Conservation (phyloP, 2,113 vertebrate genomes). For the Melanocharis versteri region DNA sequence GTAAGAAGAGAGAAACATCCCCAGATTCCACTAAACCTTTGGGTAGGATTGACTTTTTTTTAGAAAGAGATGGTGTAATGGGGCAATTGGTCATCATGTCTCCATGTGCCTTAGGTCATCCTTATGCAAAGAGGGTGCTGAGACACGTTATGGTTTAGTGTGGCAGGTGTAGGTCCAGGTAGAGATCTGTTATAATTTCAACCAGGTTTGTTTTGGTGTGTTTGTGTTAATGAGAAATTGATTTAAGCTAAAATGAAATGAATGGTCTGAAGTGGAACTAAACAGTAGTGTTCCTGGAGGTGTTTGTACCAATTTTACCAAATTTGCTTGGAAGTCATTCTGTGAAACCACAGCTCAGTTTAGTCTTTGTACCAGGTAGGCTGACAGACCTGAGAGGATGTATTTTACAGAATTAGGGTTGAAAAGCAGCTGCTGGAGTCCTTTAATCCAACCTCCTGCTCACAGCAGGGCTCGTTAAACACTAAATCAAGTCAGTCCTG, state of each 20-base stretch:
- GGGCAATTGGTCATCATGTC: fast-evolving
- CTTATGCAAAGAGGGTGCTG: neutral
- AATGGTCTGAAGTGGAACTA: neutral
- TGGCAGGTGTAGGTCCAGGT: neutral
- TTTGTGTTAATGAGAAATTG: neutral
- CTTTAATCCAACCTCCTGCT: neutral
- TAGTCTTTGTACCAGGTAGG: neutral
- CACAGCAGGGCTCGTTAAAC: neutral
- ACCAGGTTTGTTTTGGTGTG: neutral
- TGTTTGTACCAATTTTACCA: neutral
- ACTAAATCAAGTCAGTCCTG: neutral
- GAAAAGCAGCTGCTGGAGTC: neutral
- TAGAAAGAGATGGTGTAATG: neutral
- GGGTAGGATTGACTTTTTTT: neutral
- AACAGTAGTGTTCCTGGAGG: neutral
- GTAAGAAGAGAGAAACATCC: conserved; percentile 60
- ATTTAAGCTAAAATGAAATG: neutral
- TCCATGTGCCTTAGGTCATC: neutral
- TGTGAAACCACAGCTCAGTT: neutral
- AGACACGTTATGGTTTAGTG: neutral
- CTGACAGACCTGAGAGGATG: neutral
- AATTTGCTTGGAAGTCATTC: neutral
- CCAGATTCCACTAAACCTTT: neutral
- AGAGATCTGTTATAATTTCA: neutral
- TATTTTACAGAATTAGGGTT: neutral